Evolutionary conservation across 2,113 vertebrate genomes (phyloP), one percentile per base, ranked within the genome.

Genomic region (Pelusios castaneus): DNA sequence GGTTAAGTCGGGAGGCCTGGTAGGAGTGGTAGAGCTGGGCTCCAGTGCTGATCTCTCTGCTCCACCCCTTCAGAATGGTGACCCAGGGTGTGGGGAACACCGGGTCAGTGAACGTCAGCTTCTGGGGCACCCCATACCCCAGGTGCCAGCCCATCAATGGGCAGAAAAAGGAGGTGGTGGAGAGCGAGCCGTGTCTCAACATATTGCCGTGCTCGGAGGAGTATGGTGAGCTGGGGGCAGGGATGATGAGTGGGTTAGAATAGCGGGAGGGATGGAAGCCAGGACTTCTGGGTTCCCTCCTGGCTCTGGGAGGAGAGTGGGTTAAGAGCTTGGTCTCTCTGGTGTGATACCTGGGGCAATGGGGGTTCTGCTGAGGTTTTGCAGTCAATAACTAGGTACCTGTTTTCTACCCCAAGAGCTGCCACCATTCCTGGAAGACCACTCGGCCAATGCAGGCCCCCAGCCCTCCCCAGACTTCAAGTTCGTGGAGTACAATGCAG

Each of bases 141-240:
- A 3, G 2, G 22, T 98, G 97, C 5, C 31, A 93, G 5, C 41
- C 5, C 22, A 88, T 97, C 27, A 81, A 97, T 16, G 94, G 93
- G 2, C 60, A 97, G 88, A 73, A 5, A 11, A 3, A 78, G 49
- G 27, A 92, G 75, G 91, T 98, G 90, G 91, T 91, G 52, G 97
- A 98, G 84, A 88, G 80, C 73, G 31, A 16, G 25, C 89, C 85
- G 7, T 98, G 97, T 91, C 90, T 93, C n/a, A 96, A 97, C 25
- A 82, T 43, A 10, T 95, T 93, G 55, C 38, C 51, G 80, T 98
- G 97, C 89, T 34, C 41, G 89, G 96, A 97, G 76, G 43, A 29
- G 38, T 21, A 16, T 10, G 78, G 43, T 41, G 45, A 21, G 24
- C 41, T 6, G 56, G 63, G n/a, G 38, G 38, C 47, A 47, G 10